A percentile compares a stretch with the other conserved stretches of the same genome.
These are phyloP conservation scores for Ptyas mucosa DNA, from an alignment of 2,113 vertebrate species.

Conservation along the genomic window DNA sequence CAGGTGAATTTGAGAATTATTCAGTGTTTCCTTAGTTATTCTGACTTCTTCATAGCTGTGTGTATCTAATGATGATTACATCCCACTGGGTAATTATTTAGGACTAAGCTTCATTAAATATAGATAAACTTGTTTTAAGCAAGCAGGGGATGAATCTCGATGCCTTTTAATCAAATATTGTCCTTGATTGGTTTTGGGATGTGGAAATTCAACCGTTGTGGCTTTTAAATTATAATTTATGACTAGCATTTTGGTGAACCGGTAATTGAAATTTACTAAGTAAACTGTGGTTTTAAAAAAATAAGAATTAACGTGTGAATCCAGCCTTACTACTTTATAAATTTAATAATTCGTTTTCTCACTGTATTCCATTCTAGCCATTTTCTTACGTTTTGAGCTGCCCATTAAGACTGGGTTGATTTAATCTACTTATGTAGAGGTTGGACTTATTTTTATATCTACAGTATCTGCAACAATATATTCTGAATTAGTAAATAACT, in stretches of 20 bases:
- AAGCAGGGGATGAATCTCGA: not conserved
- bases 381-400: not conserved
- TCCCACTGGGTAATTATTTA: not conserved
- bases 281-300: not conserved
- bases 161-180: not conserved
- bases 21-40: slow-evolving; percentile 1
- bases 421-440: not conserved
- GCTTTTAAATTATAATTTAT: not conserved
- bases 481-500: not conserved
- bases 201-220: not conserved
- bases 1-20: slow-evolving; percentile 41
- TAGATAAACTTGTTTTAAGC: not conserved
- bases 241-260: not conserved
- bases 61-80: not conserved
- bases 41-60: not conserved
- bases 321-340: not conserved
- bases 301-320: not conserved
- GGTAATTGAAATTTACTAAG: not conserved
- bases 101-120: not conserved
- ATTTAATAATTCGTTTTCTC: not conserved
- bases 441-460: not conserved
- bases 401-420: not conserved
- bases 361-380: not conserved
- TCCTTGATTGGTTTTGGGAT: not conserved
- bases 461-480: too few species aligned